Conservation (phyloP, 2,797 vertebrate genomes). For the Passerculus sandwichensis region DNA sequence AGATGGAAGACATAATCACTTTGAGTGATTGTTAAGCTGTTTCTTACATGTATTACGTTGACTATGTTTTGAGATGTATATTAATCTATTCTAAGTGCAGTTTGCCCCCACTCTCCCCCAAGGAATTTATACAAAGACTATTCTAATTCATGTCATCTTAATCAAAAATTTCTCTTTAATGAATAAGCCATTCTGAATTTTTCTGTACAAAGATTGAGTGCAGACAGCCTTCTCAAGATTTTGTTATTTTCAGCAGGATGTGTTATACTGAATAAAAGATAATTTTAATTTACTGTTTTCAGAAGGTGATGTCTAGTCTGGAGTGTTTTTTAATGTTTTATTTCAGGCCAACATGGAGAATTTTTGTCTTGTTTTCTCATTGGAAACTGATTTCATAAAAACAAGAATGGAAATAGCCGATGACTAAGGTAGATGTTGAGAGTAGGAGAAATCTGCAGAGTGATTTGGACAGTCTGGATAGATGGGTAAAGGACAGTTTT, state of each 20-base stretch:
- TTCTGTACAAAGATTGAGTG: background rate
- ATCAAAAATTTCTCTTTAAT: background rate
- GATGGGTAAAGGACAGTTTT: background rate
- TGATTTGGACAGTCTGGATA: background rate
- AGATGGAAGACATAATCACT: background rate
- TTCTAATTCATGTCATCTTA: background rate
- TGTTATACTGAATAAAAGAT: background rate
- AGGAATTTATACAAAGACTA: background rate
- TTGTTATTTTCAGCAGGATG: background rate
- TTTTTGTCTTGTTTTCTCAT: background rate
- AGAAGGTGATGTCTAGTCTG: background rate
- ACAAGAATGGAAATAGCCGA: background rate
- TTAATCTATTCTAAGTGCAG: background rate
- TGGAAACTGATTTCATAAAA: background rate
- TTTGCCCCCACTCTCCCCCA: rapidly evolving
- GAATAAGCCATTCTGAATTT: background rate
- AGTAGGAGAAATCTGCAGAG: background rate
- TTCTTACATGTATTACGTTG: background rate
- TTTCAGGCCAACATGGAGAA: background rate
- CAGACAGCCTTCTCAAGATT: background rate
- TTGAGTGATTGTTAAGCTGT: background rate
- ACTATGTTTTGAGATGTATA: background rate
- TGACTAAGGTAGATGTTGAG: background rate
- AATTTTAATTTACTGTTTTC: background rate
- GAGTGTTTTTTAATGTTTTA: background rate